Conservation (phyloP, 2,113 vertebrate genomes). For the Rhombomys opimus region DNA sequence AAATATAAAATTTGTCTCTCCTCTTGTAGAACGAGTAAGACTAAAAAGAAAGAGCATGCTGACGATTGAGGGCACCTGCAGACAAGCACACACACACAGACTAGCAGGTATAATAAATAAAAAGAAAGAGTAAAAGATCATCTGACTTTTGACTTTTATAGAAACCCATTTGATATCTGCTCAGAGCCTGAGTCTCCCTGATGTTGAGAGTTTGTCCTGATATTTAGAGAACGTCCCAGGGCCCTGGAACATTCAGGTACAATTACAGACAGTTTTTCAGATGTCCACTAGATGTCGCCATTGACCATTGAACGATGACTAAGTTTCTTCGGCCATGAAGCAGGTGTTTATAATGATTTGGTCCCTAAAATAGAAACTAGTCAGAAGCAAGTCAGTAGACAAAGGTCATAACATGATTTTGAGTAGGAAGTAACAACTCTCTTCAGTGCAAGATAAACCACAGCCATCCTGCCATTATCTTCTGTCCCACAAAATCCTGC, state of each 20-base stretch:
- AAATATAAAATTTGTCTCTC: background rate
- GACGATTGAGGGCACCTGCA: background rate
- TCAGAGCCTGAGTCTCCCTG: background rate
- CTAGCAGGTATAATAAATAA: too few species aligned
- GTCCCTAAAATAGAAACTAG: constrained; percentile 17
- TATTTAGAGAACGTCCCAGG: background rate
- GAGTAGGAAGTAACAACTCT: background rate
- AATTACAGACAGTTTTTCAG: background rate
- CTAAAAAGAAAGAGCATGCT: background rate
- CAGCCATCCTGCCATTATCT: background rate
- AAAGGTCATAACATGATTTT: background rate
- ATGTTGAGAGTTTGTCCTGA: background rate
- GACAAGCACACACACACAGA: background rate
- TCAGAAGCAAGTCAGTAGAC: background rate
- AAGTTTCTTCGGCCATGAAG: background rate
- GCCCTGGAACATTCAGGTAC: accelerated
- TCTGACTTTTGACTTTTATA: background rate
- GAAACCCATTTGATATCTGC: background rate
- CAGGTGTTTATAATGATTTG: background rate
- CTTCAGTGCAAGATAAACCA: background rate
- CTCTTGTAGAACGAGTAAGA: background rate
- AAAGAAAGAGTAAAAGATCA: too few species aligned
- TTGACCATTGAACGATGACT: constrained; percentile 67
- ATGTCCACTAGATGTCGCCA: constrained; percentile 83
- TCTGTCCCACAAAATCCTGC: background rate